Evolutionary conservation across 2,888 invertebrate genomes (phyloP).

Genomic region (Hybos culiciformis): DNA sequence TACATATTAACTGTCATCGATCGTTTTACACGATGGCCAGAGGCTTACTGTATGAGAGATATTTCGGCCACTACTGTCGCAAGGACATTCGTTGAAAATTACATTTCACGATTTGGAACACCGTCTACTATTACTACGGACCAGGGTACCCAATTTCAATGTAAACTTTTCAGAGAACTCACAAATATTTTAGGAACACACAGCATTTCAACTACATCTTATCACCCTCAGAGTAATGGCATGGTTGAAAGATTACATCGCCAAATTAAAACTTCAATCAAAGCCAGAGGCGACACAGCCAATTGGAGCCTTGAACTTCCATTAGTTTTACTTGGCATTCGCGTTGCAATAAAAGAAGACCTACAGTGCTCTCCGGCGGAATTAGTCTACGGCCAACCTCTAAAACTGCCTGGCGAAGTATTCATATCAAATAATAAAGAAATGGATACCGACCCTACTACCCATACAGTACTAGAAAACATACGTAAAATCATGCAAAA

Average conservation of each 20-base stretch:
- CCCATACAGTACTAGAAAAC: neutral
- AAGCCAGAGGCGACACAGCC: neutral
- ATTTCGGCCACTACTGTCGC: slow-evolving; percentile 13
- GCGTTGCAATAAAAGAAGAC: slow-evolving; percentile 8
- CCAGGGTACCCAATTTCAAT: slow-evolving; percentile 11
- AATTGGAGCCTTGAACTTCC: slow-evolving; percentile 9
- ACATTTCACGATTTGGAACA: slow-evolving; percentile 11
- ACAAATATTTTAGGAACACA: neutral
- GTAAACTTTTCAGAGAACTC: slow-evolving; percentile 4
- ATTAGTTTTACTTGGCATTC: slow-evolving; percentile 9
- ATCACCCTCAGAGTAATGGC: slow-evolving; percentile 8
- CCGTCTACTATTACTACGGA: slow-evolving; percentile 12
- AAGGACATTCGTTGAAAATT: slow-evolving; percentile 6
- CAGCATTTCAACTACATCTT: slow-evolving; percentile 2
- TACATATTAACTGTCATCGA: slow-evolving; percentile 21
- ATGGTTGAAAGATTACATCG: slow-evolving; percentile 8
- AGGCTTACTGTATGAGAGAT: slow-evolving; percentile 15
- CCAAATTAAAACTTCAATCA: slow-evolving; percentile 5
- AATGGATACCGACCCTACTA: neutral
- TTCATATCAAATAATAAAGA: too few relatives aligned
- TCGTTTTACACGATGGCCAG: slow-evolving; percentile 17
- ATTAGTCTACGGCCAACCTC: neutral
- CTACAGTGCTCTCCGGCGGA: slow-evolving; percentile 8
- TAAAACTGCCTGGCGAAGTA: neutral
- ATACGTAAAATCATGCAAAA: neutral